Percentiles rank a stretch among this genome's conserved stretches.
Conservation (phyloP, 2,113 vertebrate genomes). For the Vimba vimba region DNA sequence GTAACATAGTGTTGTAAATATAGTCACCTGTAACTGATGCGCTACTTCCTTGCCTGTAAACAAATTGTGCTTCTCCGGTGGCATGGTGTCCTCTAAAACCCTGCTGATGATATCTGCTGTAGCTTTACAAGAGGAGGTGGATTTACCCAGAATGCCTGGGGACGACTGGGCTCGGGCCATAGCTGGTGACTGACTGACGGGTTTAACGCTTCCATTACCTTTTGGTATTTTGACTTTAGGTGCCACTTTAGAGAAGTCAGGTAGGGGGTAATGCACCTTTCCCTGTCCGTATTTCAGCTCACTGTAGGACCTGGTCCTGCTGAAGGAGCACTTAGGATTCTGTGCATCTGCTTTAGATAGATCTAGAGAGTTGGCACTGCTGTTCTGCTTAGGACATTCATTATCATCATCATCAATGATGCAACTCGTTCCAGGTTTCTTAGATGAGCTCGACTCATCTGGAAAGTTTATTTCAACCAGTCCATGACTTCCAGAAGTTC, state of each 20-base stretch:
- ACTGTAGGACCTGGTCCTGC: constrained; percentile 66
- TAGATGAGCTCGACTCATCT: constrained; percentile 21
- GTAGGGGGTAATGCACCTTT: constrained; percentile 75
- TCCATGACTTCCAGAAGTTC: background rate
- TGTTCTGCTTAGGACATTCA: background rate
- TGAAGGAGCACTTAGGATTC: constrained; percentile 54
- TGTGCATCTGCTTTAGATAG: constrained; percentile 17
- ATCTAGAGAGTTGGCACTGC: constrained; percentile 46
- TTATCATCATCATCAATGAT: background rate
- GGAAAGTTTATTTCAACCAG: background rate
- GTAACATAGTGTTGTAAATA: background rate
- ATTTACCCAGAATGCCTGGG: constrained; percentile 66
- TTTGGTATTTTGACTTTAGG: constrained; percentile 79
- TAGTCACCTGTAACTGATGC: constrained; percentile 78
- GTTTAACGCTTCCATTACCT: constrained; percentile 53
- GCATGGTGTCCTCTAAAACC: constrained; percentile 74
- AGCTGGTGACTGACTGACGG: constrained; percentile 57
- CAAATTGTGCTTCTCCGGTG: constrained; percentile 53
- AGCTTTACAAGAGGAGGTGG: constrained; percentile 47
- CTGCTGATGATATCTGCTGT: constrained; percentile 69
- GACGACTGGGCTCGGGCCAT: constrained; percentile 69
- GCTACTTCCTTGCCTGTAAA: constrained; percentile 61
- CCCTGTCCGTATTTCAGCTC: constrained; percentile 75
- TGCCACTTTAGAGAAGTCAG: constrained; percentile 77
- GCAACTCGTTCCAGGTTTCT: background rate